Conservation (phyloP, 1,140 invertebrate genomes). For the Brachionus plicatilis region DNA sequence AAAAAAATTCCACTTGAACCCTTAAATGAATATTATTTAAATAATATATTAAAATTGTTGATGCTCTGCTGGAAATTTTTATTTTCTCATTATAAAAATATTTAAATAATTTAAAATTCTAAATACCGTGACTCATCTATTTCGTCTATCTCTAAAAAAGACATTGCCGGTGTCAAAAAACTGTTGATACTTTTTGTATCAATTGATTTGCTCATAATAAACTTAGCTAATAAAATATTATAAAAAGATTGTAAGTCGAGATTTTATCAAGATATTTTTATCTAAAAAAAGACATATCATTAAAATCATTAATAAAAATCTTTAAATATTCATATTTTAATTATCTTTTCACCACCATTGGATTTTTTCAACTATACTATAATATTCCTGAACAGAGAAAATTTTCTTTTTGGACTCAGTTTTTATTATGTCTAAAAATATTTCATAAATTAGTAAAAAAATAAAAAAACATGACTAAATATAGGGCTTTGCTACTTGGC, state of each 20-base stretch:
- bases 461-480: not conserved
- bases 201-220: not conserved
- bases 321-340: too few species aligned
- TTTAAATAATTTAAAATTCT: not conserved
- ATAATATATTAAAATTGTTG: too few species aligned
- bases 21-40: constrained; percentile 57
- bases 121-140: not conserved
- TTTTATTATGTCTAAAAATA: not conserved
- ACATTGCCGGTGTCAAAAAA: not conserved
- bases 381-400: too few species aligned
- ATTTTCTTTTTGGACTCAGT: not conserved
- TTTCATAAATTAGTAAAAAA: not conserved
- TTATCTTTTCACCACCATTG: too few species aligned
- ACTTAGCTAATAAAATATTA: not conserved
- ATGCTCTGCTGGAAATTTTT: not conserved
- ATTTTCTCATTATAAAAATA: not conserved
- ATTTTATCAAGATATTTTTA: not conserved
- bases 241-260: not conserved
- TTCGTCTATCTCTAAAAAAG: not conserved
- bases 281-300: not conserved
- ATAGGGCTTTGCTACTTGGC: too few species aligned
- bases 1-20: constrained; percentile 96
- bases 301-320: too few species aligned
- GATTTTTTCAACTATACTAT: too few species aligned
- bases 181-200: not conserved